Evolutionary conservation across 2,113 vertebrate genomes (phyloP).

Genomic region (Cyanocitta stelleri): DNA sequence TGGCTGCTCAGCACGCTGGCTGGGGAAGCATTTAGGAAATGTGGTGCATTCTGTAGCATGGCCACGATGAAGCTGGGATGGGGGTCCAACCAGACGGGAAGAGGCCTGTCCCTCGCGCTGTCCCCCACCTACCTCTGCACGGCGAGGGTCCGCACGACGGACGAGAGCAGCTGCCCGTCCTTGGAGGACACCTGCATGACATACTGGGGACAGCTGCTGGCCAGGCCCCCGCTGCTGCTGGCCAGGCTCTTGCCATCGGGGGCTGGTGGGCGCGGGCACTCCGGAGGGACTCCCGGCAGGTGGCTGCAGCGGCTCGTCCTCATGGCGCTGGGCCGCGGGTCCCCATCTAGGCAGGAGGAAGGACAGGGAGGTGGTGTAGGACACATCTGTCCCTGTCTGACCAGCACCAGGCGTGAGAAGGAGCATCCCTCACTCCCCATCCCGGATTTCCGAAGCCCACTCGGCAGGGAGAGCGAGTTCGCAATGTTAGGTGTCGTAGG

Average conservation of each 20-base stretch:
- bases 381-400: neutral
- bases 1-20: accelerated
- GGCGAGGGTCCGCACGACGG: constrained; percentile 72
- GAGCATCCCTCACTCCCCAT: accelerated
- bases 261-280: constrained; percentile 46
- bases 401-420: accelerated
- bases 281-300: constrained; percentile 77
- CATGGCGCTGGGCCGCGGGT: constrained; percentile 72
- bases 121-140: constrained; percentile 72
- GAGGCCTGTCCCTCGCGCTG: accelerated
- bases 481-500: accelerated
- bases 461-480: neutral
- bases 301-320: constrained; percentile 78
- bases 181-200: constrained; percentile 80
- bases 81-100: accelerated
- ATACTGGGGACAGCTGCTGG: constrained; percentile 72
- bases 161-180: constrained; percentile 79
- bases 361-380: neutral
- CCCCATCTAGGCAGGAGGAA: constrained; percentile 72
- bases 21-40: neutral
- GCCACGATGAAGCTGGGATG: accelerated
- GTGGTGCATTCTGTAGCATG: accelerated
- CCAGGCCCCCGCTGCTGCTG: constrained; percentile 49
- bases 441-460: accelerated
- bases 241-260: constrained; percentile 68